Evolutionary conservation across 2,113 vertebrate genomes (phyloP).

Genomic region (Entomyzon cyanotis): DNA sequence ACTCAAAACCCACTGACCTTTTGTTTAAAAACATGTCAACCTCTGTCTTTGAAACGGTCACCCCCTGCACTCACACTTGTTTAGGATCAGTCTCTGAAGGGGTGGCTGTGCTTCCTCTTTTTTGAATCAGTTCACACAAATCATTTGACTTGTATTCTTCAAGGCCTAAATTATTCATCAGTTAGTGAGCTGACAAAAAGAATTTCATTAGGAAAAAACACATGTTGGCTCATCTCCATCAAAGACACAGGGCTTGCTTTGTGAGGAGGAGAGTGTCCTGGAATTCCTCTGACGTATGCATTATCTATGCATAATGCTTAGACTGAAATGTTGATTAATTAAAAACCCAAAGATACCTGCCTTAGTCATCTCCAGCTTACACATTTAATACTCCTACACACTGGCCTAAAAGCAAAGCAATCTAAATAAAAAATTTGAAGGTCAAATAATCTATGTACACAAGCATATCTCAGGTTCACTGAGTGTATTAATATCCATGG

Average conservation of each 20-base stretch:
- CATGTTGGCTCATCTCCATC: conserved; percentile 9
- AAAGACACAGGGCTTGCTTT: conserved; percentile 15
- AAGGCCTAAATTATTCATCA: conserved; percentile 33
- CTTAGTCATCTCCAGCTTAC: not conserved
- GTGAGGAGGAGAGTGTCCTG: not conserved
- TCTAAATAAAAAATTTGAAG: not conserved
- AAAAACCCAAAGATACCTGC: not conserved
- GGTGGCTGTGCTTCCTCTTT: not conserved
- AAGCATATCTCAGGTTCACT: not conserved
- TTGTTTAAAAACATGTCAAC: not conserved
- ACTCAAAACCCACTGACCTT: not conserved
- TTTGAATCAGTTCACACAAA: not conserved
- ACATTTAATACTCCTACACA: not conserved
- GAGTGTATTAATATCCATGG: not conserved
- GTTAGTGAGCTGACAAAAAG: conserved; percentile 22
- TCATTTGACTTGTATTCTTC: not conserved
- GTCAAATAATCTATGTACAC: not conserved
- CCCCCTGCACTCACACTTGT: not conserved
- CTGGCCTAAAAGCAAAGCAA: not conserved
- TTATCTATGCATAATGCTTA: not conserved
- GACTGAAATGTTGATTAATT: not conserved
- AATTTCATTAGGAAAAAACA: conserved; percentile 32
- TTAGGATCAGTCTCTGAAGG: not conserved
- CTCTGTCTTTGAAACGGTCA: not conserved
- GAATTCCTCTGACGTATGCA: not conserved